Evolutionary conservation across 2,797 vertebrate genomes (phyloP).

Genomic region (Balearica regulorum): DNA sequence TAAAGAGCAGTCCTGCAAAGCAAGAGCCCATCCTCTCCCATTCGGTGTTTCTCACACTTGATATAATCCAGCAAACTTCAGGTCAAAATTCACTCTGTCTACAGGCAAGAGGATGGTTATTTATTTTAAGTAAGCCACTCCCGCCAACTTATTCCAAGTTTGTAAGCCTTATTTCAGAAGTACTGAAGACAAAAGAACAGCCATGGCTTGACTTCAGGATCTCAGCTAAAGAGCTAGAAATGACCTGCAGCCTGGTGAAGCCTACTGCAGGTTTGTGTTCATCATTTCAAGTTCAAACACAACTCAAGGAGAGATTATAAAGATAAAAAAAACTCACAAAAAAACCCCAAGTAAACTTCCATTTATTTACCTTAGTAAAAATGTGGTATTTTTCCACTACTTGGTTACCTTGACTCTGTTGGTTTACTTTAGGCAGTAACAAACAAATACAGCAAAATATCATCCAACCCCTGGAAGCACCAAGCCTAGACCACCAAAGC

Average conservation of each 20-base stretch:
- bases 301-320: not conserved
- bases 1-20: not conserved
- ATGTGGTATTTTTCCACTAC: fast-evolving
- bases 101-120: not conserved
- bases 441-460: not conserved
- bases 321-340: not conserved
- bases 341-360: not conserved
- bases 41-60: fast-evolving
- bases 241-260: not conserved
- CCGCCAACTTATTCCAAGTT: not conserved
- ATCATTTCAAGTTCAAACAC: not conserved
- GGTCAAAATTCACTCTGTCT: not conserved
- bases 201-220: not conserved
- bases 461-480: not conserved
- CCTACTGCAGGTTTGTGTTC: not conserved
- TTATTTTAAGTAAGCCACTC: not conserved
- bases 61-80: not conserved
- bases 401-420: not conserved
- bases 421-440: not conserved
- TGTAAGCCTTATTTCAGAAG: not conserved
- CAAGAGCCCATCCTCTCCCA: not conserved
- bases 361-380: not conserved
- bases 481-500: not conserved
- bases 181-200: not conserved
- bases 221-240: not conserved